Percentiles rank a stretch among this genome's conserved stretches.
These are phyloP conservation scores for Rutpela maculata DNA, from an alignment of 2,888 invertebrate species.

Conservation along the genomic window DNA sequence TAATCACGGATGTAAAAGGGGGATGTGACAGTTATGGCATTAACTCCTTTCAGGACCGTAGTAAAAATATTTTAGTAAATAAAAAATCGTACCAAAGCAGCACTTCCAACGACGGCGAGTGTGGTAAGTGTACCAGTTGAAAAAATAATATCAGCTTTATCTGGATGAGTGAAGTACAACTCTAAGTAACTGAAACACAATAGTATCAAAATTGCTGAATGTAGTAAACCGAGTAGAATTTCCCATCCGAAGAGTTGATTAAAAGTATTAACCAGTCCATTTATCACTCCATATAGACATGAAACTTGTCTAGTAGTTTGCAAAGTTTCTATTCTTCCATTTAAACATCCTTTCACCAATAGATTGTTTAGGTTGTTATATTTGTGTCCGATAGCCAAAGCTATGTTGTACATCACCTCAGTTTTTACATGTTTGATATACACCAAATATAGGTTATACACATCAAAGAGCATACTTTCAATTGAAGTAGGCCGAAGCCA, in stretches of 20 bases:
- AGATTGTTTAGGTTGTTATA: not conserved
- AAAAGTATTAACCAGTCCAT: not conserved
- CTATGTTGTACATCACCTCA: not conserved
- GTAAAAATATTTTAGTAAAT: too few species aligned
- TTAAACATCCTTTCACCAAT: not conserved
- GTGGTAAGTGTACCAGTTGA: not conserved
- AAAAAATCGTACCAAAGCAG: too few species aligned
- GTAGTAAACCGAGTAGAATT: not conserved
- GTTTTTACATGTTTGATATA: not conserved
- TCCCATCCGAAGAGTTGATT: slow-evolving; percentile 25
- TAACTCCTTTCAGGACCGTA: too few species aligned
- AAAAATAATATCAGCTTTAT: not conserved
- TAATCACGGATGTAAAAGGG: too few species aligned
- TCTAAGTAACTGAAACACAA: not conserved
- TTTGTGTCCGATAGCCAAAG: slow-evolving; percentile 4
- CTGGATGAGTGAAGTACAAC: not conserved
- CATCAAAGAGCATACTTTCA: too few species aligned
- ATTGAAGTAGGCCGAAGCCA: not conserved
- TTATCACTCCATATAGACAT: not conserved
- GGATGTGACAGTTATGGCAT: too few species aligned
- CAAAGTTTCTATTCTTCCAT: not conserved
- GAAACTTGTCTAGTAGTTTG: not conserved
- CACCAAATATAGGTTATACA: too few species aligned
- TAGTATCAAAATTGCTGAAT: not conserved
- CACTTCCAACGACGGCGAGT: not conserved